These are phyloP conservation scores for Papilio aristodemus DNA, from an alignment of 1,140 invertebrate species.

Conservation along the genomic window DNA sequence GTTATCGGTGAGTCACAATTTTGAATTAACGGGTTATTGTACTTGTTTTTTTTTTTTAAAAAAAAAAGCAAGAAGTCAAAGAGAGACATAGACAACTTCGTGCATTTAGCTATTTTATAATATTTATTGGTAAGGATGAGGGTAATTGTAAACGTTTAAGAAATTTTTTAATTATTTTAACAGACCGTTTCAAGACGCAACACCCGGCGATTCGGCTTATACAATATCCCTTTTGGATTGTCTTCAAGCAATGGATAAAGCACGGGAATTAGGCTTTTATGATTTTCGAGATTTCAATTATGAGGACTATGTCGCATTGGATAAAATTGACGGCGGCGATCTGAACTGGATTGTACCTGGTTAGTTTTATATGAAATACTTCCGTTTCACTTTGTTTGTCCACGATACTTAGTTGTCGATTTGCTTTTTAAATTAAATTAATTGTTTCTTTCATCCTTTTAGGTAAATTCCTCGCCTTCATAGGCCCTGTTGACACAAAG, in stretches of 20 bases:
- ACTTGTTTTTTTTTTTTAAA: not conserved
- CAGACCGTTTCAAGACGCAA: conserved; percentile 93
- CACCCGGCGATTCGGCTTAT: conserved; percentile 88
- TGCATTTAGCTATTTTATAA: too few species aligned
- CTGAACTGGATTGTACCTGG: conserved; percentile 99
- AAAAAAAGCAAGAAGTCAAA: not conserved
- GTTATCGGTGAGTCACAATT: conserved; percentile 54
- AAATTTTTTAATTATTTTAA: too few species aligned
- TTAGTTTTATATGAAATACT: conserved; percentile 31
- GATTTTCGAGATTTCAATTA: conserved; percentile 97
- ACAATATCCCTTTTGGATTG: conserved; percentile 93
- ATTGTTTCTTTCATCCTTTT: conserved; percentile 37
- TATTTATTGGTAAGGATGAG: too few species aligned
- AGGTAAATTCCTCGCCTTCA: conserved; percentile 97
- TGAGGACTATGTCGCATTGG: conserved; percentile 93
- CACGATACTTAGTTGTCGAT: not conserved
- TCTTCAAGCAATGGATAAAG: conserved; percentile 92
- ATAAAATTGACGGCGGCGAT: conserved; percentile 98
- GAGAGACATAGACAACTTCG: not conserved
- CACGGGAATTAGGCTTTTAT: conserved; percentile 92
- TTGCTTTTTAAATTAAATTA: too few species aligned
- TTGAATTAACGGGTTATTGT: not conserved
- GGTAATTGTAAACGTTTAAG: too few species aligned
- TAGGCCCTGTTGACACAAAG: conserved; percentile 94
- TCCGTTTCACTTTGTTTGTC: not conserved